Evolutionary conservation across 1,140 invertebrate species (phyloP), one percentile per base, ranked within the genome.

Genomic region (Bombus confusus): DNA sequence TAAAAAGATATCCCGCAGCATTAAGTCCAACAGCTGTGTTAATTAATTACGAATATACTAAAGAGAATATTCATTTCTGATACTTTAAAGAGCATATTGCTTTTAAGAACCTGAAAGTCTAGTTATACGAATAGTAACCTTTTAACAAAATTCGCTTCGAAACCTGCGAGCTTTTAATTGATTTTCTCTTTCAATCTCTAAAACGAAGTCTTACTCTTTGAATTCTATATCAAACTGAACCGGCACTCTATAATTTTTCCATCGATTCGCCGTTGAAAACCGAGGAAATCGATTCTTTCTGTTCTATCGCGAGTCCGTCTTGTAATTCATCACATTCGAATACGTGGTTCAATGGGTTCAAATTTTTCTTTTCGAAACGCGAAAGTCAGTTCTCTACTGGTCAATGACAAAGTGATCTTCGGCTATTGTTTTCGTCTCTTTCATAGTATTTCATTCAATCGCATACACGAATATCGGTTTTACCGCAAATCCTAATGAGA

Each of bases 271-370:
- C 43, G 66, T 8, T 72, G 18, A 52, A 52, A 80, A 28, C 15
- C 10, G 43, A 41, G 34, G 10, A 57, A 71, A 80, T 80, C 78
- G 78, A 80, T 72, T 72, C 64, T 80, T 39, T 39, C 75, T 71
- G 15, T n/a, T 71, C 79, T 52, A 72, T 71, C 47, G 43, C 13
- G 47, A 52, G 37, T 57, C 66, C 71, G 66, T 80, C 68, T 78
- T 78, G 75, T 78, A 78, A 78, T 78, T 78, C 75, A 64, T 78
- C 57, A 71, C 43, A 41, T 57, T 71, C 64, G 66, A 80, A 72
- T 71, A 52, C 43, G 1, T 31, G 47, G 34, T 41, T 59, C 66
- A 52, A 78, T 66, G 25, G 28, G 8, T 47, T 66, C n/a, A 57
- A 57, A 34, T 80, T 69, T 71, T 71, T 72, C 37, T 43, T n/a